Percentiles rank a stretch among this genome's conserved stretches.
phyloP scores from a whole-genome alignment of 2,113 vertebrate species.

The Callospermophilus lateralis region DNA sequence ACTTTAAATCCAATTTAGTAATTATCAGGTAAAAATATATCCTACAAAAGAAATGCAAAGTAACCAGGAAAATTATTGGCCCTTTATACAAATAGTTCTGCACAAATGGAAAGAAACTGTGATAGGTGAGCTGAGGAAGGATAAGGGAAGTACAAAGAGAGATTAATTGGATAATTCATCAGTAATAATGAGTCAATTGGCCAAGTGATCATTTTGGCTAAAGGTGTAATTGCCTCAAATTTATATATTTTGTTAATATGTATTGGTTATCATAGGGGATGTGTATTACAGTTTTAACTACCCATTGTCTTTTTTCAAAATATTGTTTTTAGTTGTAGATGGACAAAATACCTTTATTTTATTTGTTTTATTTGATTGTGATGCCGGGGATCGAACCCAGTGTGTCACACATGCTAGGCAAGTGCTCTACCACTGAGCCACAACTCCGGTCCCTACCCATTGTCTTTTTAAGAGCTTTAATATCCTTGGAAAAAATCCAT shows the following conservation, averaged over 20 bases:
- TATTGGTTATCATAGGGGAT: not conserved
- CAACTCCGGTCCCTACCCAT: not conserved
- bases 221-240: not conserved
- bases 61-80: not conserved
- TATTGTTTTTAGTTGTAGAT: too few species aligned
- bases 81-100: not conserved
- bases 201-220: not conserved
- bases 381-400: too few species aligned
- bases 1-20: not conserved
- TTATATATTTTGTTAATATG: not conserved
- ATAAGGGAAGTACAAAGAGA: not conserved
- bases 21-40: not conserved
- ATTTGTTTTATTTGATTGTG: too few species aligned
- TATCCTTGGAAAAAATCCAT: not conserved
- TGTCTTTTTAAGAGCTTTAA: conserved; percentile 39
- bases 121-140: not conserved
- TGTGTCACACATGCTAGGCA: too few species aligned
- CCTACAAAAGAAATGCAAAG: not conserved
- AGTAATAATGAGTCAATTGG: not conserved
- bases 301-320: not conserved
- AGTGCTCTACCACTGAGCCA: too few species aligned
- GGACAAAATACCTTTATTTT: too few species aligned
- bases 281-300: not conserved
- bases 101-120: not conserved
- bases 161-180: not conserved